Evolutionary conservation across 2,888 invertebrate species (phyloP), one percentile per base, ranked within the genome.

Genomic region (Pollenia angustigena): DNA sequence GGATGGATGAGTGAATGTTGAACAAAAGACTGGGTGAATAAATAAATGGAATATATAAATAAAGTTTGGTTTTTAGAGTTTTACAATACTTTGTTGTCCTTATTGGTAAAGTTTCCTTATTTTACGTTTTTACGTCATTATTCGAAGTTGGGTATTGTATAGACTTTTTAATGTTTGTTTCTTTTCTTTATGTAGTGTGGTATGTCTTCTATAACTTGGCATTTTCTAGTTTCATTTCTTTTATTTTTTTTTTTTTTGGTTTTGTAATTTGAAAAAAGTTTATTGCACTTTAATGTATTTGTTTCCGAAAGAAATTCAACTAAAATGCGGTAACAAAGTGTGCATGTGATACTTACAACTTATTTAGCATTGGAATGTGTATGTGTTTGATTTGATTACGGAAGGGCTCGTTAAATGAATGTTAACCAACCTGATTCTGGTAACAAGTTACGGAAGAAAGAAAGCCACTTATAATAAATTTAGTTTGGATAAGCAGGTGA

Each of bases 91-190:
- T 78, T 69, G 23, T 56, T 69, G 85, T 69, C 62, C 60, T 62
- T 54, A 81, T 87, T 87, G 87, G 84, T 72, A 84, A 84, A 81
- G 76, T 84, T 87, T 84, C 58, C 74, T 79, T 52, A 79, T 58
- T 79, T 66, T 50, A 66, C 58, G n/a, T 64, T 69, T 50, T 79
- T 76, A 64, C 50, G 23, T 72, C 54, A 56, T 78, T 78, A 23
- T 48, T 46, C 14, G 32, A 12, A 62, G 72, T 74, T 78, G 32
- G 52, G 9, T 60, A 32, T 16, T 46, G n/a, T 46, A 7, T 74
- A 32, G 32, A 32, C 32, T 44, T 42, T 32, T 0, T 14, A 12
- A 1, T n/a, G 12, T 50, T 54, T 79, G n/a, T 18, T 48, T 18
- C 42, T 76, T 16, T 48, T 23, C 6, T 52, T 58, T 18, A n/a